Conservation (phyloP, 2,113 vertebrate species). For the Tragelaphus scriptus region DNA sequence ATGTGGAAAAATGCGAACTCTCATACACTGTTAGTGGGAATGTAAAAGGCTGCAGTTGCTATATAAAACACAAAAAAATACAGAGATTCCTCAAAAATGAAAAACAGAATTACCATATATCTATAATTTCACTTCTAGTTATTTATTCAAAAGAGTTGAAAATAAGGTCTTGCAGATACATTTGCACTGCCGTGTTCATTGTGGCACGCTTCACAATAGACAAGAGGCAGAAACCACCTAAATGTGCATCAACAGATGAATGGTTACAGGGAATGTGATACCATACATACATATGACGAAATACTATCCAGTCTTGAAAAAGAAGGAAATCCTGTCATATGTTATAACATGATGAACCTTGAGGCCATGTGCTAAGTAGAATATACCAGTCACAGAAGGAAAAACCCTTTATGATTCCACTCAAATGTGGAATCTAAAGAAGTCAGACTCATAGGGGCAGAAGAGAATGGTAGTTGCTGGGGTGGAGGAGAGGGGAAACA, state of each 20-base stretch:
- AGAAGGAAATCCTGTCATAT: neutral
- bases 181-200: neutral
- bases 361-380: neutral
- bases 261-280: neutral
- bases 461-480: neutral
- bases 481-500: rapidly evolving
- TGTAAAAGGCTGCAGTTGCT: neutral
- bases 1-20: neutral
- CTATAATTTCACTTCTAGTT: neutral
- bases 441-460: neutral
- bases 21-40: neutral
- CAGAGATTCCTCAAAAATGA: neutral
- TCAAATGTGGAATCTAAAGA: neutral
- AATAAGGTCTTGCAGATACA: neutral
- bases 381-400: neutral
- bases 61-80: neutral
- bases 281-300: neutral
- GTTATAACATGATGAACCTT: neutral
- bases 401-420: neutral
- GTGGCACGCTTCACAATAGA: neutral
- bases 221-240: neutral
- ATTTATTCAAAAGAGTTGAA: neutral
- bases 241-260: neutral
- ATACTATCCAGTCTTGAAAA: neutral
- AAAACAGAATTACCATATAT: neutral